Evolutionary conservation across 1,140 invertebrate genomes (phyloP).

Genomic region (Bursaphelenchus mucronatus): DNA sequence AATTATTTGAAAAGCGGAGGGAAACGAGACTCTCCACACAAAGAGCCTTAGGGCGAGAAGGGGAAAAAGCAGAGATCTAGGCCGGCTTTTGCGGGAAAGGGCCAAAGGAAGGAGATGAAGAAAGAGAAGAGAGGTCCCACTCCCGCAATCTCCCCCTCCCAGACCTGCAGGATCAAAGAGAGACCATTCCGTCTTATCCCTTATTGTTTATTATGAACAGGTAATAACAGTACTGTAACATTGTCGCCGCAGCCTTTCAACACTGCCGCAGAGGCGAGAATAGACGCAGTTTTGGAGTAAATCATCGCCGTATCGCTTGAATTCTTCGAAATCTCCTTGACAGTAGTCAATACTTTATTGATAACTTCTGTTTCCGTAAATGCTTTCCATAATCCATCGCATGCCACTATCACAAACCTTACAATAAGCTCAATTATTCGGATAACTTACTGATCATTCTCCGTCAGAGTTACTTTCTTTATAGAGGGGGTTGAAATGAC

Average conservation of each 20-base stretch:
- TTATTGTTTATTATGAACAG: too few species aligned
- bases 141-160: too few species aligned
- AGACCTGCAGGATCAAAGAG: too few species aligned
- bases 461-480: slow-evolving; percentile 63
- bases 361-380: slow-evolving; percentile 63
- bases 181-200: too few species aligned
- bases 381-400: slow-evolving; percentile 66
- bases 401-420: slow-evolving; percentile 64
- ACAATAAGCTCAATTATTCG: slow-evolving; percentile 9
- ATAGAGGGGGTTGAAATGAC: slow-evolving; percentile 64
- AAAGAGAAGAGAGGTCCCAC: too few species aligned
- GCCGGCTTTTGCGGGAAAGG: too few species aligned
- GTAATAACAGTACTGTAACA: slow-evolving; percentile 63
- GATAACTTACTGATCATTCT: slow-evolving; percentile 61
- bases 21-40: too few species aligned
- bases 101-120: too few species aligned
- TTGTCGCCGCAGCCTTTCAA: slow-evolving; percentile 64
- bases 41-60: too few species aligned
- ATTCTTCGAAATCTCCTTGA: slow-evolving; percentile 39
- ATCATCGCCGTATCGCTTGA: slow-evolving; percentile 47
- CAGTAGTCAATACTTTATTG: slow-evolving; percentile 57
- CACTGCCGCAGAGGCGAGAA: slow-evolving; percentile 63
- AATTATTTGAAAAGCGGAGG: too few species aligned
- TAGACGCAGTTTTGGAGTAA: slow-evolving; percentile 61
- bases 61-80: too few species aligned